A percentile compares a stretch with the other conserved stretches of the same genome.
Evolutionary conservation across 2,888 invertebrate genomes (phyloP).

Genomic region (Brachynemurus nebulosus): DNA sequence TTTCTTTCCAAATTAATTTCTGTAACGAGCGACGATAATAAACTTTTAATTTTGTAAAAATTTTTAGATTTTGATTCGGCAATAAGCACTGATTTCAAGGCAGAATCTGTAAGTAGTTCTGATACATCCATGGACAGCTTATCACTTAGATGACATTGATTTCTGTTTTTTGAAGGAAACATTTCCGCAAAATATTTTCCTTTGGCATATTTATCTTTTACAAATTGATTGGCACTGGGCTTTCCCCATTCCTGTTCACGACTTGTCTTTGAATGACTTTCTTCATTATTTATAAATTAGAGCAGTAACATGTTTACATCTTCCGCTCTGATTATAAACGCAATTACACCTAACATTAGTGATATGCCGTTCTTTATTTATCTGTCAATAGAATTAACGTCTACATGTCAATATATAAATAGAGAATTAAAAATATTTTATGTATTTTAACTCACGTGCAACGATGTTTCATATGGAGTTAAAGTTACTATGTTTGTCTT

Average conservation of each 20-base stretch:
- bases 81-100: conserved; percentile 1
- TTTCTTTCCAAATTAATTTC: conserved; percentile 5
- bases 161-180: conserved; percentile 10
- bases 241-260: conserved; percentile 17
- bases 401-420: background rate
- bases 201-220: conserved; percentile 16
- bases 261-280: conserved; percentile 16
- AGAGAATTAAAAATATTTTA: background rate
- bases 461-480: conserved; percentile 9
- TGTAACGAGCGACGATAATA: background rate
- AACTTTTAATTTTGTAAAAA: background rate
- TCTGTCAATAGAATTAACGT: conserved; percentile 8
- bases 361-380: conserved; percentile 11
- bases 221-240: conserved; percentile 12
- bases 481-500: conserved; percentile 13
- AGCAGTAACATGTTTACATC: conserved; percentile 11
- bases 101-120: conserved; percentile 1
- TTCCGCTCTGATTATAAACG: conserved; percentile 15
- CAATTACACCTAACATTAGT: conserved; percentile 12
- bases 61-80: background rate
- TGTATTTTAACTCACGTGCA: conserved; percentile 7
- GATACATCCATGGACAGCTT: background rate
- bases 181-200: conserved; percentile 14
- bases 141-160: background rate
- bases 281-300: conserved; percentile 13